phyloP scores from a whole-genome alignment of 2,797 vertebrate species.

The Pseudochromis fuscus region DNA sequence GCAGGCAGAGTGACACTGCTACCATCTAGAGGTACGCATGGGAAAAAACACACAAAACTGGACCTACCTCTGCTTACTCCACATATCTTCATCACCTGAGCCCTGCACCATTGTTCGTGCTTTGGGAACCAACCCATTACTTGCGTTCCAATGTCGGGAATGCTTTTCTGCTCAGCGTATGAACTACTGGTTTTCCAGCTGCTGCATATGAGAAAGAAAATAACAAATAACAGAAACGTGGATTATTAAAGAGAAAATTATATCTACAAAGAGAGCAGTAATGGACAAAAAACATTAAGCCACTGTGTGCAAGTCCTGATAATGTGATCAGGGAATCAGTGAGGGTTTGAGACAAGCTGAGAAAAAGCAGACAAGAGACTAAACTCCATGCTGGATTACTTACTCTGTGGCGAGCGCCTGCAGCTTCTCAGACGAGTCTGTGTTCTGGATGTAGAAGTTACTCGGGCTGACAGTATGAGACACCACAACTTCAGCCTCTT shows the following conservation, averaged over 20 bases:
- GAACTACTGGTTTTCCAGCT: conserved; percentile 70
- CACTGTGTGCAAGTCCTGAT: conserved; percentile 52
- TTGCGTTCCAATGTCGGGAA: conserved; percentile 81
- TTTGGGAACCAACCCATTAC: conserved; percentile 80
- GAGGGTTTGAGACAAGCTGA: conserved; percentile 39
- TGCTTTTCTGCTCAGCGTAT: conserved; percentile 76
- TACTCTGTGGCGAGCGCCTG: conserved; percentile 73
- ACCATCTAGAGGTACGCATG: conserved; percentile 74
- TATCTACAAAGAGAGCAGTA: conserved; percentile 60
- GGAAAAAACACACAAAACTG: conserved; percentile 35
- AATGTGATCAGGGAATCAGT: conserved; percentile 56
- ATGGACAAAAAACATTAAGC: conserved; percentile 49
- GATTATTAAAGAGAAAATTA: conserved; percentile 44
- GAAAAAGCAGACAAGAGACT: conserved; percentile 48
- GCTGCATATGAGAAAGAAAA: conserved; percentile 59
- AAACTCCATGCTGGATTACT: conserved; percentile 55
- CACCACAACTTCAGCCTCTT: conserved; percentile 81
- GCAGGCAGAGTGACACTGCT: conserved; percentile 60
- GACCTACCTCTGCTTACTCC: conserved; percentile 79
- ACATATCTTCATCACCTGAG: conserved; percentile 83
- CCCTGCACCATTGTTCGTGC: conserved; percentile 81
- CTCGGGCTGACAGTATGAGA: conserved; percentile 78
- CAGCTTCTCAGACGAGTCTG: conserved; percentile 63
- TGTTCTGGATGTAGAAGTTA: conserved; percentile 82
- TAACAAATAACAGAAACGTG: conserved; percentile 48